Percentiles rank a stretch among this genome's conserved stretches.
Conservation (phyloP, 2,888 invertebrate species). For the Liodrosophila aerea region DNA sequence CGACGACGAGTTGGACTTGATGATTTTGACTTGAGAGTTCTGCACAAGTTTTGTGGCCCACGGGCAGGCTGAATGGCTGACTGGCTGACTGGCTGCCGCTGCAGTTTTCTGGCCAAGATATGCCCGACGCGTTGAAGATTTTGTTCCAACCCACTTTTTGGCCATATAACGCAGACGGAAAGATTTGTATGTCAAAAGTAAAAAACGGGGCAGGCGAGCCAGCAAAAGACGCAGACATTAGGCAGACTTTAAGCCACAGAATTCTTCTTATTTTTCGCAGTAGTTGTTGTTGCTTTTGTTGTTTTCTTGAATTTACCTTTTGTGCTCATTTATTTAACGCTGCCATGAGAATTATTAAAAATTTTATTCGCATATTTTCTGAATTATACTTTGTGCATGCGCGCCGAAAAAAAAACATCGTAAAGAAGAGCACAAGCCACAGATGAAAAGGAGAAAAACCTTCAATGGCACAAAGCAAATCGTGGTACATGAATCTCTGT, state of each 20-base stretch:
- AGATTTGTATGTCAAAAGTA: conserved; percentile 31
- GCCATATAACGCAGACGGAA: conserved; percentile 39
- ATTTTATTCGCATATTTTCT: conserved; percentile 82
- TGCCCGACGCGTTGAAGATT: conserved; percentile 69
- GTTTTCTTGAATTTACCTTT: conserved; percentile 33
- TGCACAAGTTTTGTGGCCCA: conserved; percentile 30
- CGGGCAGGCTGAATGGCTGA: conserved; percentile 31
- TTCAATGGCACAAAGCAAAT: conserved; percentile 44
- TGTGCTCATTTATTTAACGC: conserved; percentile 65
- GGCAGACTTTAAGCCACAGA: conserved; percentile 11
- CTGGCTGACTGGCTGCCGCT: conserved; percentile 32
- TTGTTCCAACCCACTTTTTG: conserved; percentile 71
- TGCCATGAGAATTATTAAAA: conserved; percentile 81
- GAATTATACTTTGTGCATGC: conserved; percentile 77
- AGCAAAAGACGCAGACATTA: conserved; percentile 16
- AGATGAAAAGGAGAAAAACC: conserved; percentile 52
- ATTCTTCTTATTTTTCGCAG: conserved; percentile 8
- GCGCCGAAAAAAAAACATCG: conserved; percentile 65
- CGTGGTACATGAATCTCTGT: too few relatives aligned
- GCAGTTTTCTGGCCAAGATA: conserved; percentile 54
- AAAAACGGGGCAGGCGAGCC: conserved; percentile 6
- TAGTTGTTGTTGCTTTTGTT: conserved; percentile 1
- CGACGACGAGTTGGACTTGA: conserved; percentile 48
- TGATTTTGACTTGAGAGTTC: conserved; percentile 59
- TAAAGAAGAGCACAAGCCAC: background rate